Evolutionary conservation across 1,140 invertebrate species (phyloP).

Genomic region (Chionoecetes opilio): DNA sequence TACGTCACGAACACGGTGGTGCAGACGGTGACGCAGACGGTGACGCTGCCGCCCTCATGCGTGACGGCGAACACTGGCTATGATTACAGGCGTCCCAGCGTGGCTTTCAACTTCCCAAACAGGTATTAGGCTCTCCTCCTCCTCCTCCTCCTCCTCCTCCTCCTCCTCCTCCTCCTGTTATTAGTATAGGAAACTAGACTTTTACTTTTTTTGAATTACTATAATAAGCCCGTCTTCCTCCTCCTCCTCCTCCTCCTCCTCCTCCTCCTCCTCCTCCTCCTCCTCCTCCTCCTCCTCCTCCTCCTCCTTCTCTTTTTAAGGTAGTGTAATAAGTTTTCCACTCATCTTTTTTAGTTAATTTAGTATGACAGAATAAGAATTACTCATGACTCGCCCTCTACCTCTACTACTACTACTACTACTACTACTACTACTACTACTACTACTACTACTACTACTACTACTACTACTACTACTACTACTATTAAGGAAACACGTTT

Average conservation of each 20-base stretch:
- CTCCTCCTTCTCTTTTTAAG: neutral
- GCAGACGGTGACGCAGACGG: neutral
- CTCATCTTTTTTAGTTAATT: too few relatives aligned
- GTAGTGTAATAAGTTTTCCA: too few relatives aligned
- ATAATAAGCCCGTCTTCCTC: neutral
- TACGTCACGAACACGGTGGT: conserved; percentile 28
- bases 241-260: neutral
- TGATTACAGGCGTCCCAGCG: neutral
- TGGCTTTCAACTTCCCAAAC: neutral
- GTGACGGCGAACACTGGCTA: neutral
- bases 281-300: neutral
- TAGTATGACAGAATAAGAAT: too few relatives aligned
- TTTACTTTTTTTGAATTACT: too few relatives aligned
- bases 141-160: neutral
- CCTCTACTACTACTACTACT: too few relatives aligned
- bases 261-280: neutral
- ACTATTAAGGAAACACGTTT: too few relatives aligned
- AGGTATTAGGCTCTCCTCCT: neutral
- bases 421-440: too few relatives aligned
- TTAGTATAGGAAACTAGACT: neutral
- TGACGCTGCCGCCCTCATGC: neutral
- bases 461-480: too few relatives aligned
- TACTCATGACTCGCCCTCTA: too few relatives aligned
- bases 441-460: too few relatives aligned
- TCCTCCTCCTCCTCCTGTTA: conserved; percentile 45